phyloP scores from a whole-genome alignment of 2,888 invertebrate species.

The Torymus texanus region DNA sequence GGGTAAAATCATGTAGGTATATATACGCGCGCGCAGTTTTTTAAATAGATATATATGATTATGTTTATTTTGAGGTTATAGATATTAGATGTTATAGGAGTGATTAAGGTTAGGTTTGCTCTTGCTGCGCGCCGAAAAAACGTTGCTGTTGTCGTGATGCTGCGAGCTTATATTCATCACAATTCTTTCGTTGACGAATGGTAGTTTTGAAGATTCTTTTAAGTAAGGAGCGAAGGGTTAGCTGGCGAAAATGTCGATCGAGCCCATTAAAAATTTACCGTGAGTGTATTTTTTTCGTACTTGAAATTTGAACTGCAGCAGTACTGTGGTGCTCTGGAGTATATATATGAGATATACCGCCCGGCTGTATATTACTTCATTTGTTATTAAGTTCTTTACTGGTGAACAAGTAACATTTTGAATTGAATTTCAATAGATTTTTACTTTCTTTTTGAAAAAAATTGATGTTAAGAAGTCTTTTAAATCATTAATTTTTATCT shows the following conservation, averaged over 20 bases:
- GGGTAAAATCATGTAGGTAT: too few relatives aligned
- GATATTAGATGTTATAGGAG: too few relatives aligned
- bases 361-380: conserved; percentile 10
- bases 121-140: too few relatives aligned
- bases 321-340: not conserved
- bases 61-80: too few relatives aligned
- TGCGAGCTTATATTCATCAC: too few relatives aligned
- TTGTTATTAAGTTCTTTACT: conserved; percentile 28
- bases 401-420: not conserved
- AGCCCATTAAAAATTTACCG: conserved; percentile 67
- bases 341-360: too few relatives aligned
- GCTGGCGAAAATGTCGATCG: conserved; percentile 62
- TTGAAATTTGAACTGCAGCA: conserved; percentile 32
- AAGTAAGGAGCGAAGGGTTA: not conserved
- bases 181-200: not conserved
- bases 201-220: not conserved
- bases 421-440: not conserved
- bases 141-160: too few relatives aligned
- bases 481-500: too few relatives aligned
- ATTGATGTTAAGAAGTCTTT: not conserved
- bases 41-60: too few relatives aligned
- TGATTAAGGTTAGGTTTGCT: too few relatives aligned
- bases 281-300: conserved; percentile 59
- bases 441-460: conserved; percentile 10
- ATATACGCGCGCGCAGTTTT: too few relatives aligned